These are phyloP conservation scores for Apotomis turbidana DNA, from an alignment of 2,888 invertebrate species.

Conservation along the genomic window DNA sequence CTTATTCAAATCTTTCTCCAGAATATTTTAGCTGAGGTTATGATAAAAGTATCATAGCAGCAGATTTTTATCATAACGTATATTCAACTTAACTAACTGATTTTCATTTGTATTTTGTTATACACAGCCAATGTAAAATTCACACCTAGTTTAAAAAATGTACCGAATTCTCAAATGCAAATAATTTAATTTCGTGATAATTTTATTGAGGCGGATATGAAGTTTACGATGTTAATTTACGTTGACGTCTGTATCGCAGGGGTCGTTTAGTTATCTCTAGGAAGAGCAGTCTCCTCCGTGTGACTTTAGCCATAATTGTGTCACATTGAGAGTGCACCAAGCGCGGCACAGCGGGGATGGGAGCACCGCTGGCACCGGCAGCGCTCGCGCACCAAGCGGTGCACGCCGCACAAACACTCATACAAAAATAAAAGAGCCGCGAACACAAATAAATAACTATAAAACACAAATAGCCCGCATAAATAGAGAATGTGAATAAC, in stretches of 20 bases:
- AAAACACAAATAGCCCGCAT: constrained; percentile 64
- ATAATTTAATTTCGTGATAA: background rate
- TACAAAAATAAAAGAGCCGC: constrained; percentile 51
- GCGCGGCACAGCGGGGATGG: background rate
- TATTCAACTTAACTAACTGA: too few species aligned
- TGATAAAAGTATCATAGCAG: too few species aligned
- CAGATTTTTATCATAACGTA: too few species aligned
- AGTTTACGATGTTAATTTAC: background rate
- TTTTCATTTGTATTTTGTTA: too few species aligned
- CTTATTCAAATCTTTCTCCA: too few species aligned
- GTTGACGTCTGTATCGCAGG: background rate
- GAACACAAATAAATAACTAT: constrained; percentile 59
- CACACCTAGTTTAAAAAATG: too few species aligned
- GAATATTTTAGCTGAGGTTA: too few species aligned
- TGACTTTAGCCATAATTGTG: constrained; percentile 57
- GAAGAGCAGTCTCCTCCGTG: constrained; percentile 56
- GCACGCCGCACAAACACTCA: constrained; percentile 45
- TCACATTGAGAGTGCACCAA: constrained; percentile 48
- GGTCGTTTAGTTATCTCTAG: constrained; percentile 41
- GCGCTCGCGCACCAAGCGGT: constrained; percentile 7
- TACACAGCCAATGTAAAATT: too few species aligned
- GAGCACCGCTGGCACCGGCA: constrained; percentile 7
- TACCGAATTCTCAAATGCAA: background rate
- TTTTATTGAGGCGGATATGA: background rate
- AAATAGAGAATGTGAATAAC: constrained; percentile 67